Conservation (phyloP, 2,113 vertebrate species). For the Neomonachus schauinslandi region DNA sequence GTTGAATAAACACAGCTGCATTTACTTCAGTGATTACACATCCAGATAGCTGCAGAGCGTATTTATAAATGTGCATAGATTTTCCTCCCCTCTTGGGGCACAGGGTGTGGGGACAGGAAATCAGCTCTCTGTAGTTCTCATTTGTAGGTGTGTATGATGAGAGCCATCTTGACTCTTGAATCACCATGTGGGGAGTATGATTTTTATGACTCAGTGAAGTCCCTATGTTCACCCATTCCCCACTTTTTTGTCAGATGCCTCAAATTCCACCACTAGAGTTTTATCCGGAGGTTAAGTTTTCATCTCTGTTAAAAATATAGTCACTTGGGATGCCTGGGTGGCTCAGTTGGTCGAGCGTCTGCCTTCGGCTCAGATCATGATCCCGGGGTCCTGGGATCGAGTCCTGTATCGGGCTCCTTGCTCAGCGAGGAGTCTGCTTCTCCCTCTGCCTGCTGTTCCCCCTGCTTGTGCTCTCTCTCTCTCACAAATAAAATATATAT, state of each 20-base stretch:
- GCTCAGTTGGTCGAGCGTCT: no score
- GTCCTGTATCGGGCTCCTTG: no score
- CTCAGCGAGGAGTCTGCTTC: no score
- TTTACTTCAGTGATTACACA: constrained; percentile 48
- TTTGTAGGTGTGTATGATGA: neutral
- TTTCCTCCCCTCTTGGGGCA: neutral
- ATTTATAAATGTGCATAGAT: constrained; percentile 42
- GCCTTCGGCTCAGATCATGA: no score
- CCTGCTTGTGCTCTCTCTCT: no score
- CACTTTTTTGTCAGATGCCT: neutral
- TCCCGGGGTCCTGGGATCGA: no score
- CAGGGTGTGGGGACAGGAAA: neutral
- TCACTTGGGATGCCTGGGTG: neutral
- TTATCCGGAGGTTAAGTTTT: constrained; percentile 18
- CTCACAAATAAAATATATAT: neutral
- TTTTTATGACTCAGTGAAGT: neutral
- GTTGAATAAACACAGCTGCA: constrained; percentile 65
- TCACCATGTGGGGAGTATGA: neutral
- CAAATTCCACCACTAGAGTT: neutral
- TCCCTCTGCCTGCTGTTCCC: no score
- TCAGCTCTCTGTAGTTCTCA: neutral
- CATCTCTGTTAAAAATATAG: neutral
- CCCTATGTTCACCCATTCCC: neutral
- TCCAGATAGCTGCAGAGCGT: constrained; percentile 35
- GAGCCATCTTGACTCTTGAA: neutral